Evolutionary conservation across 2,113 vertebrate genomes (phyloP).

Genomic region (Pteruthius melanotis): DNA sequence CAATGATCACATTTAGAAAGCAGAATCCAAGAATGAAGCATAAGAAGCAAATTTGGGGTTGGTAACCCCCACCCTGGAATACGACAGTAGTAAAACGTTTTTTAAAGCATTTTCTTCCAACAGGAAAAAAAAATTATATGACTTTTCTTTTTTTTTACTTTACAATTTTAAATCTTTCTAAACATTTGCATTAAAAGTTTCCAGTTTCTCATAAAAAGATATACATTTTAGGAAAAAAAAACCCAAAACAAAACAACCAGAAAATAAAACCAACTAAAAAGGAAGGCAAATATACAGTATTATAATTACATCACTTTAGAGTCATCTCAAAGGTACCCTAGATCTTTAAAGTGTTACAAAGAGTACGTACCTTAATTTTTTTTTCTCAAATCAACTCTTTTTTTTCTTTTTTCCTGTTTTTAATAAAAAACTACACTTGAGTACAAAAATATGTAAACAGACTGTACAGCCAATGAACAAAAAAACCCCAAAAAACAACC

Average conservation of each 20-base stretch:
- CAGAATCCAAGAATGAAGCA: conserved; percentile 47
- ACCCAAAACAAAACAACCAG: conserved; percentile 56
- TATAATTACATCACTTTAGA: conserved; percentile 62
- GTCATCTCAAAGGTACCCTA: conserved; percentile 63
- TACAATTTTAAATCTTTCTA: conserved; percentile 71
- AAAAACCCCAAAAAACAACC: neutral
- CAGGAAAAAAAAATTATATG: conserved; percentile 65
- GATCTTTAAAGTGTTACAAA: conserved; percentile 71
- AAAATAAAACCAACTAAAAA: conserved; percentile 71
- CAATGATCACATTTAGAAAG: conserved; percentile 60
- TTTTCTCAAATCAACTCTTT: conserved; percentile 44
- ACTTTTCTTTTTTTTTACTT: conserved; percentile 54
- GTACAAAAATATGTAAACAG: conserved; percentile 87
- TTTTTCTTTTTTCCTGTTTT: conserved; percentile 63
- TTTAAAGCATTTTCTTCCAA: conserved; percentile 75
- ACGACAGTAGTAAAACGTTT: conserved; percentile 64
- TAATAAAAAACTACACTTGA: conserved; percentile 81
- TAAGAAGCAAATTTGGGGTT: conserved; percentile 44
- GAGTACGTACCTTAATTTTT: conserved; percentile 58
- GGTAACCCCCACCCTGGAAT: conserved; percentile 69
- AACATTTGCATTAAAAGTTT: conserved; percentile 69
- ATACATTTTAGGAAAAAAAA: conserved; percentile 66
- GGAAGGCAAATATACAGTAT: conserved; percentile 69
- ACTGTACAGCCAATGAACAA: conserved; percentile 77
- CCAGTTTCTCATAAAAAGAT: conserved; percentile 73